A percentile compares a stretch with the other conserved stretches of the same genome.
Evolutionary conservation across 2,888 invertebrate genomes (phyloP).

Genomic region (Cephus nigrinus): DNA sequence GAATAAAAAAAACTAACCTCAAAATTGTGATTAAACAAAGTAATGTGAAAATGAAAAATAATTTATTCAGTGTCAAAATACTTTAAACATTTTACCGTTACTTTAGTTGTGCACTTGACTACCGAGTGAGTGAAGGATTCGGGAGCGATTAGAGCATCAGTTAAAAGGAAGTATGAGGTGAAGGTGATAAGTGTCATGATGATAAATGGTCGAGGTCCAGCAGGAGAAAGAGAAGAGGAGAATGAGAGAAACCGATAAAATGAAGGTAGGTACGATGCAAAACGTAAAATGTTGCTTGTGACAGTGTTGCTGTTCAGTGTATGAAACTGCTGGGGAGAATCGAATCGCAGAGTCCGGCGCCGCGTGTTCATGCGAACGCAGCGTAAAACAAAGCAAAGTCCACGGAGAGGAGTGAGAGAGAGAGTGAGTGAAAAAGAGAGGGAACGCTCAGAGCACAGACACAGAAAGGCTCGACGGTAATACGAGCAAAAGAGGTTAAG

Average conservation of each 20-base stretch:
- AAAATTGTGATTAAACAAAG: neutral
- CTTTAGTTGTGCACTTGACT: neutral
- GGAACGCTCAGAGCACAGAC: constrained; percentile 17
- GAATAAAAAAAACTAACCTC: neutral
- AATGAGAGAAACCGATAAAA: neutral
- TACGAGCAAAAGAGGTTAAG: constrained; percentile 28
- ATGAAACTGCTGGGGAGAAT: neutral
- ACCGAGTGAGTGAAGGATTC: neutral
- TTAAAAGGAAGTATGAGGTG: neutral
- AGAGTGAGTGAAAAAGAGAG: constrained; percentile 10
- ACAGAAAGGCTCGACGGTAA: constrained; percentile 25
- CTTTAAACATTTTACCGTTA: neutral
- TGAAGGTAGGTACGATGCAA: neutral
- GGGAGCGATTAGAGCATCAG: neutral
- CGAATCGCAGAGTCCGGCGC: constrained; percentile 8
- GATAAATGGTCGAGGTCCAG: neutral
- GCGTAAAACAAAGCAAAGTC: constrained; percentile 19
- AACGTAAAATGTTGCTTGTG: neutral
- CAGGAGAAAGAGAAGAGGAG: neutral
- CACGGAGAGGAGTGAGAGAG: constrained; percentile 23
- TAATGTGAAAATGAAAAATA: neutral
- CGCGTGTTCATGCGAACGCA: constrained; percentile 7
- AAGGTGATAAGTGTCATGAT: neutral
- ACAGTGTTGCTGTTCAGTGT: neutral
- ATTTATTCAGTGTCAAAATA: neutral